Percentiles rank a stretch among this genome's conserved stretches.
phyloP scores from a whole-genome alignment of 2,113 vertebrate genomes.

The Phasianus colchicus region DNA sequence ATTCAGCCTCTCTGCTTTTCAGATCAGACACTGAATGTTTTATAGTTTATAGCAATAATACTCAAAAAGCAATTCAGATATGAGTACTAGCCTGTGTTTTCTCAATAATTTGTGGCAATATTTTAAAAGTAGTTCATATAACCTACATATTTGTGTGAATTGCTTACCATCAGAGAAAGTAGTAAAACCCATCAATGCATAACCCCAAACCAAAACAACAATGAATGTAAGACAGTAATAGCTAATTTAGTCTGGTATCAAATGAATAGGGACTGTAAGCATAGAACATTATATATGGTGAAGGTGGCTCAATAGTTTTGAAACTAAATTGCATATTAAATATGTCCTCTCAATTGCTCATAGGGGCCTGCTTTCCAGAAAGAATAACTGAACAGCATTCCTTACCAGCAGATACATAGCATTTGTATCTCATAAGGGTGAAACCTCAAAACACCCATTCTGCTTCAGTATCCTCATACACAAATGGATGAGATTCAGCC shows the following conservation, averaged over 20 bases:
- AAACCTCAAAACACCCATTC: background rate
- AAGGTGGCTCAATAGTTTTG: background rate
- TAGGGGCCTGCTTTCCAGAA: background rate
- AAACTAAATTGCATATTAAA: background rate
- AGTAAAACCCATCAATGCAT: background rate
- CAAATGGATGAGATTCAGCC: background rate
- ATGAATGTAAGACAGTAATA: background rate
- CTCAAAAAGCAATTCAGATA: conserved; percentile 15
- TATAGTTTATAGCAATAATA: background rate
- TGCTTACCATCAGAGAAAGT: background rate
- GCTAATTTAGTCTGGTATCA: background rate
- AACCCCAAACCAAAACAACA: background rate
- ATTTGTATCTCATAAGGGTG: background rate
- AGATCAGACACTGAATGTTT: background rate
- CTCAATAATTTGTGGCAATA: background rate
- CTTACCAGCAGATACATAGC: background rate
- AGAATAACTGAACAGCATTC: background rate
- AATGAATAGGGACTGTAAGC: background rate
- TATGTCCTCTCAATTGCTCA: background rate
- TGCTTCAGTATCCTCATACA: background rate
- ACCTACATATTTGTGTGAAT: background rate
- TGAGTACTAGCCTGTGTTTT: background rate
- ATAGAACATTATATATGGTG: background rate
- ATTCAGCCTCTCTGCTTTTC: background rate
- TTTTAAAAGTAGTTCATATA: conserved; percentile 17